Conservation (phyloP, 2,113 vertebrate genomes). For the Gasterosteus nipponicus region DNA sequence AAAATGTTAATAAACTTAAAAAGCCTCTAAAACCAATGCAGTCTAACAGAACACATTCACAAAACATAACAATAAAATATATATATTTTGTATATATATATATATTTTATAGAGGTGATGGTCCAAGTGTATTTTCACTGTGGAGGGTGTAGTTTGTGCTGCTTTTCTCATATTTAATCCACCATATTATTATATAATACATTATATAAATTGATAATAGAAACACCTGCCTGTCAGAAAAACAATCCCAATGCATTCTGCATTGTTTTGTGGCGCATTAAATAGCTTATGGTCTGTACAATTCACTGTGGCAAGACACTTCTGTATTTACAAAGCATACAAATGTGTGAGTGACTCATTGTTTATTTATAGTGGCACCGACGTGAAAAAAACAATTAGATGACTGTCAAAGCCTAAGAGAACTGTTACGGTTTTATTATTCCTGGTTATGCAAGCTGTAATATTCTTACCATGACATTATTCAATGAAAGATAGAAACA, state of each 20-base stretch:
- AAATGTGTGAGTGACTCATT: constrained; percentile 9
- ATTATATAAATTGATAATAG: neutral
- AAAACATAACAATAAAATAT: neutral
- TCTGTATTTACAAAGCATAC: neutral
- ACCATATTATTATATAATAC: neutral
- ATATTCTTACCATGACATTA: constrained; percentile 11
- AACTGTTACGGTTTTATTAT: constrained; percentile 8
- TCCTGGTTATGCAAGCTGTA: constrained; percentile 18
- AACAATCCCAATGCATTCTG: neutral
- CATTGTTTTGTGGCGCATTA: neutral
- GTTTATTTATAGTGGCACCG: neutral
- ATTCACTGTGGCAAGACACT: neutral
- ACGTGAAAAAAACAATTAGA: constrained; percentile 3
- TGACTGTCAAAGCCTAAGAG: neutral
- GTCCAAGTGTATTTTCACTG: neutral
- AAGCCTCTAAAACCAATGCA: neutral
- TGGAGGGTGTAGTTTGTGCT: neutral
- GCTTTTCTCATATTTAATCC: neutral
- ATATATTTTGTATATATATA: neutral
- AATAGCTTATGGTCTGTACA: neutral
- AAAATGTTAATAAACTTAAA: neutral
- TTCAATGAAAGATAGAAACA: constrained; percentile 37
- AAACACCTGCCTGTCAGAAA: constrained; percentile 4
- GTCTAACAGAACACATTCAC: neutral
- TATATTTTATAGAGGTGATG: neutral